phyloP scores from a whole-genome alignment of 2,888 invertebrate genomes.

The Pasiphila rectangulata region DNA sequence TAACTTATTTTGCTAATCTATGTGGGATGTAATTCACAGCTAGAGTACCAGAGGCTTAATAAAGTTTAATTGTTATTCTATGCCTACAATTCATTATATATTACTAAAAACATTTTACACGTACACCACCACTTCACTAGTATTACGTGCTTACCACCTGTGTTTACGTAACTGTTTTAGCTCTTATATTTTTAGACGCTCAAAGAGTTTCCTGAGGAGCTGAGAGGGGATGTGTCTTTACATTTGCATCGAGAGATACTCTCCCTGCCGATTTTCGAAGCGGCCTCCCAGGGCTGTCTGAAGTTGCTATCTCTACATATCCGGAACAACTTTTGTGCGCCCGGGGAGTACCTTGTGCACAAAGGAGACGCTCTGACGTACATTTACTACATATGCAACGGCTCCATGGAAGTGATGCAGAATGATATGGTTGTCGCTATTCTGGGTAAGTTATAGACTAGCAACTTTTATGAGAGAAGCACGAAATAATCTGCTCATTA shows the following conservation, averaged over 20 bases:
- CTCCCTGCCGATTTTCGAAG: conserved; percentile 95
- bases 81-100: neutral
- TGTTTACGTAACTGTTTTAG: conserved; percentile 19
- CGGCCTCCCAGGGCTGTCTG: conserved; percentile 96
- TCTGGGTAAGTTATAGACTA: conserved; percentile 84
- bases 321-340: conserved; percentile 96
- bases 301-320: conserved; percentile 96
- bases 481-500: too few species aligned
- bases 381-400: conserved; percentile 97
- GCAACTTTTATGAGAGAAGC: too few species aligned
- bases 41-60: neutral
- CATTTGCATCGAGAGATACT: conserved; percentile 97
- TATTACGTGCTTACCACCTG: conserved; percentile 13
- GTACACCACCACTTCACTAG: neutral
- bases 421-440: conserved; percentile 98
- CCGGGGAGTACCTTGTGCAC: conserved; percentile 96
- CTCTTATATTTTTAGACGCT: conserved; percentile 84
- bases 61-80: neutral
- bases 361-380: conserved; percentile 96
- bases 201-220: conserved; percentile 97
- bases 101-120: conserved; percentile 5
- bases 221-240: conserved; percentile 96
- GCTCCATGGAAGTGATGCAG: conserved; percentile 98
- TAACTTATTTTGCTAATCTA: neutral
- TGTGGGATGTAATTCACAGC: neutral